Percentiles rank a stretch among this genome's conserved stretches.
phyloP scores from a whole-genome alignment of 2,888 invertebrate species.

The Leptinotarsa haldemani region DNA sequence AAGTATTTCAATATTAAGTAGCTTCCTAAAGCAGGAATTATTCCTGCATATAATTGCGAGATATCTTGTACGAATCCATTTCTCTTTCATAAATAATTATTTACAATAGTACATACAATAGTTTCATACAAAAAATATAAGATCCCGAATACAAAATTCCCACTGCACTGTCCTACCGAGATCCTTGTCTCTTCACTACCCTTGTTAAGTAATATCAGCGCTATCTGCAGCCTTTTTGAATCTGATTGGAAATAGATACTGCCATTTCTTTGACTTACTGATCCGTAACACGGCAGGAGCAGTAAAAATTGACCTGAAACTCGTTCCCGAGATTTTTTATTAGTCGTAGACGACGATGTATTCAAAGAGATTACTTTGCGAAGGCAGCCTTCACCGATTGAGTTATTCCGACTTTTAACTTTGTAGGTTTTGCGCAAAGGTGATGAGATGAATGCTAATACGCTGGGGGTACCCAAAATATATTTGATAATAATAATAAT shows the following conservation, averaged over 20 bases:
- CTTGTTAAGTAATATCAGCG: slow-evolving; percentile 57
- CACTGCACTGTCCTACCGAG: slow-evolving; percentile 46
- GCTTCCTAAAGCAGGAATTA: too few relatives aligned
- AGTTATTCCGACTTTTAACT: slow-evolving; percentile 19
- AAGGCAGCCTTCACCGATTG: slow-evolving; percentile 26
- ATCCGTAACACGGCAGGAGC: slow-evolving; percentile 56
- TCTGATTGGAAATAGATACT: slow-evolving; percentile 61
- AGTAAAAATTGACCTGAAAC: slow-evolving; percentile 48
- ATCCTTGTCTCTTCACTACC: slow-evolving; percentile 53
- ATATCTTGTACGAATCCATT: too few relatives aligned
- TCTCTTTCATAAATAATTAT: too few relatives aligned
- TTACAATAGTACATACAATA: too few relatives aligned
- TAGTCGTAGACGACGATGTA: slow-evolving; percentile 14
- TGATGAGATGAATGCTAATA: background rate
- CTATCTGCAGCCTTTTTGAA: slow-evolving; percentile 55
- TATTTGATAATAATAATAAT: too few relatives aligned
- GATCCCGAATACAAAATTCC: background rate
- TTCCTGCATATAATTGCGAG: too few relatives aligned
- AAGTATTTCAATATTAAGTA: too few relatives aligned
- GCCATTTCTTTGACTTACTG: slow-evolving; percentile 62
- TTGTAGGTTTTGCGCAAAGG: background rate
- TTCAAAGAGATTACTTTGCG: slow-evolving; percentile 13
- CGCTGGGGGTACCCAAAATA: background rate
- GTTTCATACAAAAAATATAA: too few relatives aligned
- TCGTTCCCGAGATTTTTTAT: slow-evolving; percentile 41